Percentiles rank a stretch among this genome's conserved stretches.
Evolutionary conservation across 2,888 invertebrate genomes (phyloP).

Genomic region (Diarsia rubi): DNA sequence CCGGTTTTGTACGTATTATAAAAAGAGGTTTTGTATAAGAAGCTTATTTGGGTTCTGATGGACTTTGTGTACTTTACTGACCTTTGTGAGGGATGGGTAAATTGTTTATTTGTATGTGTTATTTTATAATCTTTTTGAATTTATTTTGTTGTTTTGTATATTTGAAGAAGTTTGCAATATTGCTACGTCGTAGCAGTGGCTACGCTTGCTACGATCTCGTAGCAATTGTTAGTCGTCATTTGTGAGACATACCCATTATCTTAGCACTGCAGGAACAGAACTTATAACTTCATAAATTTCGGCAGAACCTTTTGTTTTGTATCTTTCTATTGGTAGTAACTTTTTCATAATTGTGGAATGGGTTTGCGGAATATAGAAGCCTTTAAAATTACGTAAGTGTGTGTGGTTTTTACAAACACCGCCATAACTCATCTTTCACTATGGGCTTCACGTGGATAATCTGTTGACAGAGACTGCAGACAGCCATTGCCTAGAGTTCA

Average conservation of each 20-base stretch:
- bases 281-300: too few relatives aligned
- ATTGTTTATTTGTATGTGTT: slow-evolving; percentile 46
- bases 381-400: too few relatives aligned
- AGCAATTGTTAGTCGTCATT: background rate
- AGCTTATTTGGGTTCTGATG: slow-evolving; percentile 72
- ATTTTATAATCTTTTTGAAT: background rate
- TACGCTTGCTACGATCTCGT: slow-evolving; percentile 4
- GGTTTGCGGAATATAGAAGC: too few relatives aligned
- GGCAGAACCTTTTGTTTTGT: too few relatives aligned
- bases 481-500: too few relatives aligned
- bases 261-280: background rate
- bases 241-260: too few relatives aligned
- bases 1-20: slow-evolving; percentile 68
- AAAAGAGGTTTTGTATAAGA: slow-evolving; percentile 72
- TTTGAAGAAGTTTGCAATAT: background rate
- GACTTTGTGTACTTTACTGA: slow-evolving; percentile 64
- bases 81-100: slow-evolving; percentile 54
- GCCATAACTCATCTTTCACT: too few relatives aligned
- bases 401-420: too few relatives aligned
- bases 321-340: too few relatives aligned
- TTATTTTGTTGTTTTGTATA: background rate
- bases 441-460: too few relatives aligned
- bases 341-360: too few relatives aligned
- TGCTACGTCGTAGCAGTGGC: slow-evolving; percentile 9
- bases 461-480: too few relatives aligned